phyloP scores from a whole-genome alignment of 1,140 invertebrate genomes.

The Camponotus pennsylvanicus region DNA sequence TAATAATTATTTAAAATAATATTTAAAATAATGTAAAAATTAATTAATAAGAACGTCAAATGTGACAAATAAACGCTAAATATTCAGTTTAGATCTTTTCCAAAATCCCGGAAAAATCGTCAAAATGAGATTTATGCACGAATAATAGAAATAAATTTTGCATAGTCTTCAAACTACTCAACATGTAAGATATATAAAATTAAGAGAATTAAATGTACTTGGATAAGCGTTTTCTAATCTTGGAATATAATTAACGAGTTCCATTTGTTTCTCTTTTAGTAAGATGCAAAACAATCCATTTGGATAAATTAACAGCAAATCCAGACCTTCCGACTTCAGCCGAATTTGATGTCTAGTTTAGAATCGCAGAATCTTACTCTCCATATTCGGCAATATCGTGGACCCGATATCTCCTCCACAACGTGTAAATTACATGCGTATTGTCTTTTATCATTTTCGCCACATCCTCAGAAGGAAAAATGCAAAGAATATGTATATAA shows the following conservation, averaged over 20 bases:
- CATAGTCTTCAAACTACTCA: conserved; percentile 34
- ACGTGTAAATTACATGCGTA: conserved; percentile 94
- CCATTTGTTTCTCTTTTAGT: conserved; percentile 92
- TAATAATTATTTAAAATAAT: not conserved
- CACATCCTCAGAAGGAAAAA: conserved; percentile 83
- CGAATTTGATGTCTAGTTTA: conserved; percentile 92
- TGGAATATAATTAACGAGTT: conserved; percentile 91
- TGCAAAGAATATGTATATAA: no score
- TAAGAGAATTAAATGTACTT: conserved; percentile 84
- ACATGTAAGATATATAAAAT: not conserved
- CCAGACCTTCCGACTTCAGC: conserved; percentile 96
- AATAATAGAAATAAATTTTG: conserved; percentile 19
- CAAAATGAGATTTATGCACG: not conserved
- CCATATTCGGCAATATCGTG: conserved; percentile 97
- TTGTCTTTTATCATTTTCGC: conserved; percentile 92
- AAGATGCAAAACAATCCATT: conserved; percentile 96
- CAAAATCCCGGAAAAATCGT: not conserved
- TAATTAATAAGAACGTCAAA: not conserved
- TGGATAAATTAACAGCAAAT: conserved; percentile 94
- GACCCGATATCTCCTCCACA: conserved; percentile 92
- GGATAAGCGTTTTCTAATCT: conserved; percentile 93
- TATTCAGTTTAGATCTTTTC: not conserved
- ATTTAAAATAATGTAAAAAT: not conserved
- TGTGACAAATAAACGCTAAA: not conserved
- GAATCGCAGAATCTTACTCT: conserved; percentile 95